These are phyloP conservation scores for Himalopsyche japonica DNA, from an alignment of 2,888 invertebrate genomes.

Conservation along the genomic window DNA sequence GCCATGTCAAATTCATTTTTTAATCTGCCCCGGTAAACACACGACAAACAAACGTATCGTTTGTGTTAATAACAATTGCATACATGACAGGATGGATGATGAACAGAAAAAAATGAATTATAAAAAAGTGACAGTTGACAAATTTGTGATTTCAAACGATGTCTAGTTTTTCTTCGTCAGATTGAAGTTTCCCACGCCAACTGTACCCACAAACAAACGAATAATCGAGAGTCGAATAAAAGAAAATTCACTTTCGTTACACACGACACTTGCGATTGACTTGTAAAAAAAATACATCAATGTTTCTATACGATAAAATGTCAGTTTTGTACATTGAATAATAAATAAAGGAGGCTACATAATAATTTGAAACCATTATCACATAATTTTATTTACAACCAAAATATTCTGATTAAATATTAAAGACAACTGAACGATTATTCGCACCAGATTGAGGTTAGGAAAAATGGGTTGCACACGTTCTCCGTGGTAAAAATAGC, in stretches of 20 bases:
- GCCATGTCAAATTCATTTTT: background rate
- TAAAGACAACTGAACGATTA: background rate
- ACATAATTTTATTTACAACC: background rate
- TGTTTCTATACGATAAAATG: background rate
- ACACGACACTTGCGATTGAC: background rate
- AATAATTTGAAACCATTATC: background rate
- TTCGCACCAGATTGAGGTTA: slow-evolving; percentile 27
- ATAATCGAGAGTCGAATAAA: background rate
- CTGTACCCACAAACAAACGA: background rate
- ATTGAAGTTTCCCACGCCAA: background rate
- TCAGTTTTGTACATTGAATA: background rate
- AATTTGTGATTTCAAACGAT: background rate
- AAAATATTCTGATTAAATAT: background rate
- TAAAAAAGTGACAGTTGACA: background rate
- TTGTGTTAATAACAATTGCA: background rate
- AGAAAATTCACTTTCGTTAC: background rate
- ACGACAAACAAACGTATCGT: background rate
- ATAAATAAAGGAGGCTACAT: background rate
- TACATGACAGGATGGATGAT: background rate
- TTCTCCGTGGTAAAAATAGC: background rate
- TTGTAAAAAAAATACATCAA: background rate
- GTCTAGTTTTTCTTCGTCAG: background rate
- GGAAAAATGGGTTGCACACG: slow-evolving; percentile 15
- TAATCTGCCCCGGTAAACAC: background rate
- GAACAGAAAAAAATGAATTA: background rate